Percentiles rank a stretch among this genome's conserved stretches.
phyloP scores from a whole-genome alignment of 2,797 vertebrate genomes.

The Argyrosomus regius region DNA sequence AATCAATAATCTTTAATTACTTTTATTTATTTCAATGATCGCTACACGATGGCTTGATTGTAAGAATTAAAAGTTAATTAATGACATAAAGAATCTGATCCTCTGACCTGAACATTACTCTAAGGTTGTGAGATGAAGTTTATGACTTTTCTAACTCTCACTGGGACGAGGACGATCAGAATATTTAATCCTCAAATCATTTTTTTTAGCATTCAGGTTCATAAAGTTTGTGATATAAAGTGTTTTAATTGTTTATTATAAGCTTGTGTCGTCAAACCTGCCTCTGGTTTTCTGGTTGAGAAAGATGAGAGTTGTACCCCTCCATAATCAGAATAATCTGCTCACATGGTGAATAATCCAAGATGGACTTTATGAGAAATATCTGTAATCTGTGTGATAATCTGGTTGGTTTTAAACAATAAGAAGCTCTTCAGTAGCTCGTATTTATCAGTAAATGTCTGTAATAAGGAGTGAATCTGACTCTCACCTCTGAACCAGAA shows the following conservation, averaged over 20 bases:
- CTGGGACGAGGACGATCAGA: neutral
- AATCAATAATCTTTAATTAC: neutral
- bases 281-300: constrained; percentile 1
- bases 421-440: too few relatives aligned
- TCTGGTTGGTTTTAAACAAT: neutral
- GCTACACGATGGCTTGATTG: neutral
- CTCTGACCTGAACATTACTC: neutral
- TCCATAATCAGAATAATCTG: neutral
- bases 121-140: neutral
- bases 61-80: neutral
- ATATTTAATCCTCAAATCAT: constrained; percentile 4
- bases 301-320: neutral
- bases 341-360: too few relatives aligned
- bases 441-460: neutral
- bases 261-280: neutral
- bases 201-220: neutral
- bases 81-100: neutral
- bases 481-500: neutral
- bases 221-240: neutral
- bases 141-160: neutral
- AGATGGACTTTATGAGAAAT: too few relatives aligned
- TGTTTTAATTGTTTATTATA: constrained; percentile 1
- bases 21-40: neutral
- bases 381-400: neutral
- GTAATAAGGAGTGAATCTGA: neutral